Evolutionary conservation across 2,888 invertebrate genomes (phyloP).

Genomic region (Zygothrica quintamaculata): DNA sequence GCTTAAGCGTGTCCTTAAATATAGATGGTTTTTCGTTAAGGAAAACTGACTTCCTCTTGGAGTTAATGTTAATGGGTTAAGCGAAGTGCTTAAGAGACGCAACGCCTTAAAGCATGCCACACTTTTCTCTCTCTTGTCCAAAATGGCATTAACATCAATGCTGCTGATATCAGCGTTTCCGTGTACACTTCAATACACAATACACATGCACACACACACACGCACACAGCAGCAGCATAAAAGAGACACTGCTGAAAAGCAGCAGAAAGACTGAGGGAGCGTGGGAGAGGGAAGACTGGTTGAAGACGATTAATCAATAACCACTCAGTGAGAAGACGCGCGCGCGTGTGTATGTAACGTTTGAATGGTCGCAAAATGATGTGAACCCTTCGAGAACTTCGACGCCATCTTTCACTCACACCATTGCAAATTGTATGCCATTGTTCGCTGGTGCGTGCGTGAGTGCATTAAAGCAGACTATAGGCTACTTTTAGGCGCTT

Average conservation of each 20-base stretch:
- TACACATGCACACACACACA: conserved; percentile 5
- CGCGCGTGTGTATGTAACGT: conserved; percentile 40
- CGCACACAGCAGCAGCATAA: background rate
- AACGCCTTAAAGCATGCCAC: conserved; percentile 60
- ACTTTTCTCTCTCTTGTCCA: conserved; percentile 33
- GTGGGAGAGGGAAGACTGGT: conserved; percentile 6
- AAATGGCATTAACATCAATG: conserved; percentile 53
- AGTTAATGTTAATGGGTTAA: conserved; percentile 63
- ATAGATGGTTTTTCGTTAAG: conserved; percentile 5
- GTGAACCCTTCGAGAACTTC: conserved; percentile 10
- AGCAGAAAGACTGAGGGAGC: background rate
- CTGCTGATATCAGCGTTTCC: conserved; percentile 62
- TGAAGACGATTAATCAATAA: conserved; percentile 74
- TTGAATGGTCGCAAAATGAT: conserved; percentile 67
- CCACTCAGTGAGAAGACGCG: conserved; percentile 52
- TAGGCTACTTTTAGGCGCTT: conserved; percentile 55
- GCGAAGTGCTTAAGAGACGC: conserved; percentile 53
- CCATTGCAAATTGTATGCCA: background rate
- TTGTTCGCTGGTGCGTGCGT: conserved; percentile 25
- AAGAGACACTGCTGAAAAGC: background rate
- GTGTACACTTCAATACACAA: conserved; percentile 67
- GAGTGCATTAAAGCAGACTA: conserved; percentile 61
- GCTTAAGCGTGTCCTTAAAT: no score
- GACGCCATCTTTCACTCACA: background rate
- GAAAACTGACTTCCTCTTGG: conserved; percentile 34